Evolutionary conservation across 1,140 invertebrate species (phyloP), one percentile per base, ranked within the genome.

Genomic region (Panagrolaimus sp.): DNA sequence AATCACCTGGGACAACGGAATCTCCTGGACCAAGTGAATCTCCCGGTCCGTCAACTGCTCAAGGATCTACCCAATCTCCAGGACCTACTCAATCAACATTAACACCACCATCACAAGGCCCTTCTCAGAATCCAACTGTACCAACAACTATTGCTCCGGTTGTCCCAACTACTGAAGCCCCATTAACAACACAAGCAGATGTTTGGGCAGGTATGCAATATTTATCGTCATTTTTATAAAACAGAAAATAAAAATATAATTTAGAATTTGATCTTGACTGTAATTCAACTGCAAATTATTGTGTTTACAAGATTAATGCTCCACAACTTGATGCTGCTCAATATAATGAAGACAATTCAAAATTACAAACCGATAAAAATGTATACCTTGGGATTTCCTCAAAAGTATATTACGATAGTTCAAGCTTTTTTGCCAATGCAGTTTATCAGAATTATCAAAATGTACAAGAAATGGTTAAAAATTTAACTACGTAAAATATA

Each of bases 241-340:
- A 25, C 2, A 5, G 20, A 57, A 2, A 1, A 20, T 23, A 20
- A 25, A 57, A 57, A 13, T n/a, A 9, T n/a, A 20, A 27, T 53
- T 53, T 57, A 57, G 51, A n/a, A 25, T 57, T 57, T 27, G 20
- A 57, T 27, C 51, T 57, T 23, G 51, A 57, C 20, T 57, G 51
- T 20, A 27, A 57, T 20, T 25, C 20, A 20, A 57, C 51, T 11
- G 27, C 51, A 1, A 20, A 57, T 27, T 25, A 20, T 9, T 57
- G 51, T 20, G n/a, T 57, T 57, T 57, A 57, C 51, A 57, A 20
- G 11, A 57, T 57, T 57, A 27, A 20, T 13, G 51, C 51, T 0
- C 51, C 51, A 20, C 51, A 57, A 57, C 51, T 57, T 1, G 27
- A 16, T 20, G 51, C 14, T 25, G n/a, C 51, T 0, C 4, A 4